A percentile compares a stretch with the other conserved stretches of the same genome.
phyloP scores from a whole-genome alignment of 1,140 invertebrate species.

The Drosophila lacteicornis region DNA sequence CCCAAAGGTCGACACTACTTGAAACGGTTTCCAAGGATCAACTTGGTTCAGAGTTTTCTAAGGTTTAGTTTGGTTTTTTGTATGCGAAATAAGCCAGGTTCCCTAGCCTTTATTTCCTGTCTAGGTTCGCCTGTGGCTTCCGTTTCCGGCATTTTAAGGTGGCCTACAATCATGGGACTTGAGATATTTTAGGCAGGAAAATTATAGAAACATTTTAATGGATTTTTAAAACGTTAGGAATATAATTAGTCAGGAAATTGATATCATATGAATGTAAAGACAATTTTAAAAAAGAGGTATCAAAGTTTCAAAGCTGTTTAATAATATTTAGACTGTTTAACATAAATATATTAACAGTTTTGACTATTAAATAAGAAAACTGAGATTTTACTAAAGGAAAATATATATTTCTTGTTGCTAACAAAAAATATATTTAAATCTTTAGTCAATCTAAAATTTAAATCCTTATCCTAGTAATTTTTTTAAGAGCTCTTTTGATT shows the following conservation, averaged over 20 bases:
- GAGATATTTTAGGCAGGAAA: neutral
- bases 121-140: slow-evolving; percentile 30
- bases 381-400: neutral
- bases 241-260: neutral
- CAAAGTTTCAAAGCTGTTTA: neutral
- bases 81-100: slow-evolving; percentile 11
- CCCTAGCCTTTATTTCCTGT: slow-evolving; percentile 27
- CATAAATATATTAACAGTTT: neutral
- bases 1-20: slow-evolving; percentile 48
- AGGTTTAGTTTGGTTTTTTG: slow-evolving; percentile 4
- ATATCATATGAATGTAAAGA: neutral
- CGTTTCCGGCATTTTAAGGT: slow-evolving; percentile 49
- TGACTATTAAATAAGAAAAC: neutral
- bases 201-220: neutral
- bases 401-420: too few relatives aligned
- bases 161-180: too few relatives aligned
- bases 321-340: neutral
- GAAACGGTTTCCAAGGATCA: slow-evolving; percentile 10
- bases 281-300: neutral
- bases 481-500: too few relatives aligned
- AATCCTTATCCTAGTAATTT: too few relatives aligned
- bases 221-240: neutral
- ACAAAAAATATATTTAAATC: too few relatives aligned
- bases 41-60: slow-evolving; percentile 13
- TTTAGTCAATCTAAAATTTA: too few relatives aligned